Evolutionary conservation across 2,888 invertebrate genomes (phyloP), one percentile per base, ranked within the genome.

Genomic region (Chaetogeoica ovagalla): DNA sequence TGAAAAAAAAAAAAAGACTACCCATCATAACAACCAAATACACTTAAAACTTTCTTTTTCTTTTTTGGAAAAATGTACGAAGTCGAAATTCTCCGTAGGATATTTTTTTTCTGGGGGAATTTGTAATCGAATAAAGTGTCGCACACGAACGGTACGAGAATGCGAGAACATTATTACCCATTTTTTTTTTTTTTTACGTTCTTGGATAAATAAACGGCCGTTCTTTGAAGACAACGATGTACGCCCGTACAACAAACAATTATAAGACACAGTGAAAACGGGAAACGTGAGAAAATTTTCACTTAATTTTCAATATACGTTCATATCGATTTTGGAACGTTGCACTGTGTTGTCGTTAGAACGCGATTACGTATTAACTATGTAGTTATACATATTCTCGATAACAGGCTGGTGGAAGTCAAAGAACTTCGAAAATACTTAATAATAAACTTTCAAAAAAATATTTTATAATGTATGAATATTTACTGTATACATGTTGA

Each of bases 1-100:
- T n/a, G n/a, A n/a, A n/a, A n/a, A n/a, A n/a, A 72, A 48, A 11
- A 48, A 71, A 71, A 57, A 57, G 39, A 21, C 21, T 37, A 13
- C 17, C 19, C 48, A 19, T 48, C 60, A 48, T 48, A 72, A 60
- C 30, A 72, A 60, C 30, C 60, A 11, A 30, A 48, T 60, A 23
- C 43, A 72, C 43, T 72, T 23, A 43, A 60, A 60, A 19, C n/a
- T n/a, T n/a, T 48, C 1, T 23, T 48, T 60, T 48, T 60, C 19
- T 21, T 39, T 30, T 30, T 30, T 30, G 30, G 4, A 17, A 59
- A 23, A 43, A 11, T 1, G 21, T 13, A 48, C 11, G 19, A 30
- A 19, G 23, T 48, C 21, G 23, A 23, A 21, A 72, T 60, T 62
- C 43, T 30, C 72, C 6, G 11, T 2, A n/a, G 39, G 39, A 30